Conservation (phyloP, 2,113 vertebrate genomes). For the Psilopogon haemacephalus region DNA sequence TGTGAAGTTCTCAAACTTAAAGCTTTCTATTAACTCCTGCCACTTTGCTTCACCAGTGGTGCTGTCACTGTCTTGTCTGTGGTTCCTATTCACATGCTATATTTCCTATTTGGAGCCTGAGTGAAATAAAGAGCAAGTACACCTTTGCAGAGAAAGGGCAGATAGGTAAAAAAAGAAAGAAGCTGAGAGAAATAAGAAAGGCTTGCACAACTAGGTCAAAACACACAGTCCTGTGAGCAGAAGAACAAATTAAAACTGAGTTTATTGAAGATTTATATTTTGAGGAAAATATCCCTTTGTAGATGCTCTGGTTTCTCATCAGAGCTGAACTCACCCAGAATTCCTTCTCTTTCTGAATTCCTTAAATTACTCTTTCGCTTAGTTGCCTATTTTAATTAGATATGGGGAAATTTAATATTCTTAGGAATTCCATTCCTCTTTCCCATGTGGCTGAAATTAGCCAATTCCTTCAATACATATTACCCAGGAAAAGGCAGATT, state of each 20-base stretch:
- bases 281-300: background rate
- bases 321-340: background rate
- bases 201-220: background rate
- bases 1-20: background rate
- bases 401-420: background rate
- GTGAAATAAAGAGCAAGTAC: background rate
- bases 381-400: background rate
- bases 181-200: slow-evolving; percentile 18
- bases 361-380: background rate
- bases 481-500: background rate
- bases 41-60: background rate
- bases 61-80: background rate
- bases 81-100: background rate
- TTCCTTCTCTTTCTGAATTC: background rate
- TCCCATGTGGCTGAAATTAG: background rate
- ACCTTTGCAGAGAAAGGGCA: background rate
- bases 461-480: background rate
- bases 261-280: background rate
- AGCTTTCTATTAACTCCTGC: background rate
- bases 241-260: background rate
- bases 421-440: background rate
- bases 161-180: slow-evolving; percentile 17
- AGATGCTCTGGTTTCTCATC: background rate
- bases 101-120: background rate
- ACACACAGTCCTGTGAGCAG: background rate